Evolutionary conservation across 2,113 vertebrate species (phyloP).

Genomic region (Phylloscopus trochilus): DNA sequence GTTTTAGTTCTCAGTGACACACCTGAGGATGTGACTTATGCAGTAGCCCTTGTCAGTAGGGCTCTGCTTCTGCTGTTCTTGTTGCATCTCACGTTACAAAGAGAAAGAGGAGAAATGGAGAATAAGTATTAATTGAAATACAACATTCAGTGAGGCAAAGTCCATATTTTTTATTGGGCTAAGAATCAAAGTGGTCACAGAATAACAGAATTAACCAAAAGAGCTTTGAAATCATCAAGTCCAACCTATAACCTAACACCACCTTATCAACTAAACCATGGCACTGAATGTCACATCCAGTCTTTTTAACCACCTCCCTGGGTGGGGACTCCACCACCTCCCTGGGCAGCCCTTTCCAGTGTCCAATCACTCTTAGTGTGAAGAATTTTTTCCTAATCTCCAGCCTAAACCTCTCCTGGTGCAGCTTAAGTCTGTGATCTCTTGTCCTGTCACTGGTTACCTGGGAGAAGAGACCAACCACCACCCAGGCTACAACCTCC

Average conservation of each 20-base stretch:
- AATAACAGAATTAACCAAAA: neutral
- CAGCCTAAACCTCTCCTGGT: neutral
- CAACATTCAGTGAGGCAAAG: neutral
- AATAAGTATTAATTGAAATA: neutral
- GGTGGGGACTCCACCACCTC: accelerated
- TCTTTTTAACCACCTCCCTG: neutral
- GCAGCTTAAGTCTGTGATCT: neutral
- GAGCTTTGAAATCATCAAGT: neutral
- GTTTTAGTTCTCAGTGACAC: neutral
- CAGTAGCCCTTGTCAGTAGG: neutral
- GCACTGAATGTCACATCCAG: neutral
- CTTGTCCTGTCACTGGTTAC: neutral
- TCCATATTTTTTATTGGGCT: neutral
- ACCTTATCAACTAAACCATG: neutral
- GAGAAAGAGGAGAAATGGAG: neutral
- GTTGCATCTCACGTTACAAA: accelerated
- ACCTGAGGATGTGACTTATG: neutral
- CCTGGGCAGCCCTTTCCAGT: neutral
- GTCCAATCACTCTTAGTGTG: neutral
- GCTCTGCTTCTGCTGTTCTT: neutral
- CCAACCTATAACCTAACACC: neutral
- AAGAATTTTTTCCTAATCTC: neutral
- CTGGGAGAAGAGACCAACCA: neutral
- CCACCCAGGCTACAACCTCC: too few relatives aligned
- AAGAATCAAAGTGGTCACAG: neutral